phyloP scores from a whole-genome alignment of 1,140 invertebrate species.

The Cepaea nemoralis region DNA sequence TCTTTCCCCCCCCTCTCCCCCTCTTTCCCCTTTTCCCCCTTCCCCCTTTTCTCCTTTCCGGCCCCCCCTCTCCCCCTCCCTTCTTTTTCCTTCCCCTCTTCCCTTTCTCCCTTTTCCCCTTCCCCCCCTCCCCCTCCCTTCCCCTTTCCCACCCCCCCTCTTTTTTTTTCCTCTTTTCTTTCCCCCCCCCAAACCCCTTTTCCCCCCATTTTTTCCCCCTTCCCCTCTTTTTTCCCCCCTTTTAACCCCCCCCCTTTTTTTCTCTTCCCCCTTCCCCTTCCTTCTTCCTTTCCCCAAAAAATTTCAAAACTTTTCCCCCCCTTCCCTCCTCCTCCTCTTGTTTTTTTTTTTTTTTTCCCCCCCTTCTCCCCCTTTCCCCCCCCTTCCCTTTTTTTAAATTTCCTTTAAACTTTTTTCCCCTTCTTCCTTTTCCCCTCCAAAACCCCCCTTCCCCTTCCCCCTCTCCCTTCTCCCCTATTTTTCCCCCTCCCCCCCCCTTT shows the following conservation, averaged over 20 bases:
- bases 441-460: background rate
- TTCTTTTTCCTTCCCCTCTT: background rate
- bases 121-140: background rate
- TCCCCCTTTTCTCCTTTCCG: background rate
- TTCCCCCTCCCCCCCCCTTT: background rate
- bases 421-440: background rate
- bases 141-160: background rate
- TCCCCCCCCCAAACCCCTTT: background rate
- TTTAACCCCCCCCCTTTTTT: background rate
- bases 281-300: background rate
- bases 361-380: background rate
- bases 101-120: background rate
- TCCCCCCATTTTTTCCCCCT: background rate
- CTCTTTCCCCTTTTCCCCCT: background rate
- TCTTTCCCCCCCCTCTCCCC: background rate
- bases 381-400: background rate
- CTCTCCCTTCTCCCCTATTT: background rate
- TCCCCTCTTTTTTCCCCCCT: background rate
- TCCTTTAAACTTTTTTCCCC: background rate
- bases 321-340: background rate
- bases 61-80: background rate
- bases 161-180: background rate
- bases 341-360: background rate
- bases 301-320: too few species aligned
- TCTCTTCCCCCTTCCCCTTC: background rate